A percentile compares a stretch with the other conserved stretches of the same genome.
These are phyloP conservation scores for Oryzias sinensis DNA, from an alignment of 2,797 vertebrate genomes.

Conservation along the genomic window DNA sequence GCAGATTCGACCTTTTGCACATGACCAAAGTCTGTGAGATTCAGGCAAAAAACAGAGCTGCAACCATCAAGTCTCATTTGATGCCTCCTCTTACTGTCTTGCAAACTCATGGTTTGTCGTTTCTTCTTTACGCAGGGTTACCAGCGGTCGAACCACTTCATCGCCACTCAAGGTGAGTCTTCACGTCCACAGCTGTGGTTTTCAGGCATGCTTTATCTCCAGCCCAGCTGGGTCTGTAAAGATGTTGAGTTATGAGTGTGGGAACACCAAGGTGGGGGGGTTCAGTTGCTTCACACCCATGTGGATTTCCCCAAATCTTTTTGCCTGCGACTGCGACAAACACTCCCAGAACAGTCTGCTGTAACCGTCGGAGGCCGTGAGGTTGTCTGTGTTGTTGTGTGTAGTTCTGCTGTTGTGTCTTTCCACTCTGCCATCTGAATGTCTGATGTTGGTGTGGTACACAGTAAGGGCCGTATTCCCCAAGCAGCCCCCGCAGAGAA, in stretches of 20 bases:
- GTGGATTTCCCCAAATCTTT: conserved; percentile 34
- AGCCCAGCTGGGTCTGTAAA: conserved; percentile 20
- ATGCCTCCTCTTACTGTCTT: conserved; percentile 20
- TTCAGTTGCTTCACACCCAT: conserved; percentile 44
- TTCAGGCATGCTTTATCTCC: conserved; percentile 1
- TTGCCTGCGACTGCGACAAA: conserved; percentile 16
- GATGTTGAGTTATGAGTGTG: conserved; percentile 59
- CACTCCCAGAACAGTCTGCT: conserved; percentile 36
- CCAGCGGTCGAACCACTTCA: conserved; percentile 96
- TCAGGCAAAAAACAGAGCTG: conserved; percentile 2
- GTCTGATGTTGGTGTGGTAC: conserved; percentile 58
- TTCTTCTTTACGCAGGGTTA: conserved; percentile 81
- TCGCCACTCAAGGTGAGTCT: conserved; percentile 93
- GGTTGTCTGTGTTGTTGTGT: conserved; percentile 18
- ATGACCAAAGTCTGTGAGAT: too few species aligned
- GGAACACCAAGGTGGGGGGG: conserved; percentile 31
- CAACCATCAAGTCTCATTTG: conserved; percentile 31
- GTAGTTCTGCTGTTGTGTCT: conserved; percentile 41
- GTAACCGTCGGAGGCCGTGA: conserved; percentile 48
- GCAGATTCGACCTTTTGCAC: too few species aligned
- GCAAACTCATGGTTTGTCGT: conserved; percentile 8
- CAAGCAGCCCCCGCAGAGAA: conserved; percentile 8
- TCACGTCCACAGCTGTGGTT: conserved; percentile 1
- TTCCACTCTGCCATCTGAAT: conserved; percentile 58
- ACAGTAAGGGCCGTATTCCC: conserved; percentile 43